Base-by-base conservation (phyloP, 2,797 vertebrate genomes). In the Phataginus tricuspis region DNA sequence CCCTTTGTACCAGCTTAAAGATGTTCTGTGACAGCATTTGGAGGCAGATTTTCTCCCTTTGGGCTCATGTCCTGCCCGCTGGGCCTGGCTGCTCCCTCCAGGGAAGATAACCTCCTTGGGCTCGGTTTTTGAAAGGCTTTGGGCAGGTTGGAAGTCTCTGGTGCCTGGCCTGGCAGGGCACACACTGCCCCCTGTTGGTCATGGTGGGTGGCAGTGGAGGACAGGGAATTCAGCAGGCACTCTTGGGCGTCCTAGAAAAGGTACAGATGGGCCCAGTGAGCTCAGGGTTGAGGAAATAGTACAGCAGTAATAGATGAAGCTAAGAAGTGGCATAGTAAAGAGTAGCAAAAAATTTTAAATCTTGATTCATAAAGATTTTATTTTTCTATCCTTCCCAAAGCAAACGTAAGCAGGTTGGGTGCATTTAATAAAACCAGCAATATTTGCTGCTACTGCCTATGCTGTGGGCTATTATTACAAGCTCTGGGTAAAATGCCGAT, bases 401-500 rank as follows among this genome's bases (percentile, higher is more conserved):
- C 5, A 15, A n/a, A 12, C 12, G 8, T 2, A 15, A 49, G 31
- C 75, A 55, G 77, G 8, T 31, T 15, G 37, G 66, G 11, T 7
- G 8, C 19, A 13, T 69, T 51, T 34, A 27, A 9, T 34, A 42
- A 21, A 64, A 16, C 31, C 64, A 63, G 59, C 31, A 5, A 0
- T 1, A 1, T 51, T 42, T 13, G 42, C 45, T 53, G 19, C n/a
- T 2, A 0, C 21, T 19, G 42, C 61, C 29, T 19, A 0, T 2
- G 1, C 45, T 14, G 16, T 3, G 7, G 66, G 61, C 37, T 14
- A 1, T 1, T 16, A 45, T 1, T 16, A 45, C 5, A 18, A 2
- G 45, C 63, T 57, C 42, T 4, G 13, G 29, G 2, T 39, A 23
- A 45, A 2, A 27, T 2, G 74, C 19, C 1, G 8, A 0, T 3